Base-by-base conservation (phyloP, 2,113 vertebrate genomes). In the Rhinolophus sinicus region DNA sequence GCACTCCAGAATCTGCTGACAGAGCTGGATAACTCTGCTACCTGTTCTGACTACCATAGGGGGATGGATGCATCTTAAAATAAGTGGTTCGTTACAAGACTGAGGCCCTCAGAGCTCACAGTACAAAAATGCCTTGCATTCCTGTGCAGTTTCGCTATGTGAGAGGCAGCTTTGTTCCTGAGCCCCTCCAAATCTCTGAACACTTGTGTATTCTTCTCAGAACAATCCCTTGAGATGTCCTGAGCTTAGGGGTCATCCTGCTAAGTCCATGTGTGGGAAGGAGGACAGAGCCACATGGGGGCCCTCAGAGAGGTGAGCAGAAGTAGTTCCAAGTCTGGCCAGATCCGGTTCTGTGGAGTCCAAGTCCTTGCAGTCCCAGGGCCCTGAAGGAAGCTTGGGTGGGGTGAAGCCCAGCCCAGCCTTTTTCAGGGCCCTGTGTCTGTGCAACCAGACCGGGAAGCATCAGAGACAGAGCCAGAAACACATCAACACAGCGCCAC, bases 141-240 rank as follows among this genome's bases (percentile, higher is more conserved):
- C 76, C 30, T 69, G 0, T 76, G 67, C 47, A 75, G 69, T 73
- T 93, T 89, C 62, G 62, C 14, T 44, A 6, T 0, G 0, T 35
- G 72, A 80, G 81, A 72, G 62, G 50, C 80, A 67, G 73, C 93
- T 91, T 85, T 93, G 75, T 91, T 78, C 81, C 78, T 2, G 0
- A 80, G 58, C 67, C 92, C 77, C 40, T 38, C 30, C 52, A 52
- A 33, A 5, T 62, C 47, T 77, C 73, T 3, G 22, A 76, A 58
- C 91, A 64, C 77, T 56, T 65, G 18, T 11, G 13, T 85, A n/a
- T 82, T 95, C 47, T 96, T 92, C 93, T 81, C 52, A 44, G 96
- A 97, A 86, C 82, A 83, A 65, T 96, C 80, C 70, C 78, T 91
- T 54, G 80, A 93, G 65, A 52, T 83, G 88, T 80, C 93, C 77